phyloP scores from a whole-genome alignment of 2,113 vertebrate species.

The Australoheros scitulus region DNA sequence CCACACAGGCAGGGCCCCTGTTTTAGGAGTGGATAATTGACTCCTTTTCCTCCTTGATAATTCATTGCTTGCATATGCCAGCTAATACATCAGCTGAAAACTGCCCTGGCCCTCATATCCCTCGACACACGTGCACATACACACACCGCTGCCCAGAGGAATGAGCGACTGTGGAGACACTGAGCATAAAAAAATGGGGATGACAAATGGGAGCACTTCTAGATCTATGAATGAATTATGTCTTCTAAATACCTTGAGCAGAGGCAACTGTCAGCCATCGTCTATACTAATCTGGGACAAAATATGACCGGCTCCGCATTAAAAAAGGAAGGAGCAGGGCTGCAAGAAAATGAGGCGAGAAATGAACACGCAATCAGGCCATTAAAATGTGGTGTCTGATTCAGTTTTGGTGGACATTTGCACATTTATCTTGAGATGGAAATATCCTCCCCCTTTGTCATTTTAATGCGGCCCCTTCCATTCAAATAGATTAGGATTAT shows the following conservation, averaged over 20 bases:
- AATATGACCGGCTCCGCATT: constrained; percentile 91
- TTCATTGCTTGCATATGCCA: constrained; percentile 99
- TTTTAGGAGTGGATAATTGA: constrained; percentile 99
- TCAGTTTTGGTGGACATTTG: constrained; percentile 82
- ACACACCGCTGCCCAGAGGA: constrained; percentile 74
- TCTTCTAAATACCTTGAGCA: constrained; percentile 95
- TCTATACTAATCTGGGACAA: constrained; percentile 95
- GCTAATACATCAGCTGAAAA: constrained; percentile 94
- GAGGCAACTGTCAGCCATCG: constrained; percentile 87
- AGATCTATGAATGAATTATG: constrained; percentile 98
- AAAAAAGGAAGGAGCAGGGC: constrained; percentile 76
- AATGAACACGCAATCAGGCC: constrained; percentile 92
- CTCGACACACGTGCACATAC: constrained; percentile 45
- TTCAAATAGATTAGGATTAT: constrained; percentile 79
- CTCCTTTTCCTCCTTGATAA: constrained; percentile 93
- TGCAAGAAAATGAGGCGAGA: constrained; percentile 81
- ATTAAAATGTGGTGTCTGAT: constrained; percentile 84
- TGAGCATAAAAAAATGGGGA: constrained; percentile 75
- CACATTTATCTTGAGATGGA: constrained; percentile 85
- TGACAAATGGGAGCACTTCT: constrained; percentile 94
- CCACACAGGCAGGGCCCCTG: constrained; percentile 92
- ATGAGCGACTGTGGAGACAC: constrained; percentile 74
- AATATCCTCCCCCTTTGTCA: constrained; percentile 58
- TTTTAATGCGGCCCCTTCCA: constrained; percentile 73
- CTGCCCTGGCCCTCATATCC: constrained; percentile 74